These are phyloP conservation scores for Eurosta solidaginis DNA, from an alignment of 1,140 invertebrate species.

Conservation along the genomic window DNA sequence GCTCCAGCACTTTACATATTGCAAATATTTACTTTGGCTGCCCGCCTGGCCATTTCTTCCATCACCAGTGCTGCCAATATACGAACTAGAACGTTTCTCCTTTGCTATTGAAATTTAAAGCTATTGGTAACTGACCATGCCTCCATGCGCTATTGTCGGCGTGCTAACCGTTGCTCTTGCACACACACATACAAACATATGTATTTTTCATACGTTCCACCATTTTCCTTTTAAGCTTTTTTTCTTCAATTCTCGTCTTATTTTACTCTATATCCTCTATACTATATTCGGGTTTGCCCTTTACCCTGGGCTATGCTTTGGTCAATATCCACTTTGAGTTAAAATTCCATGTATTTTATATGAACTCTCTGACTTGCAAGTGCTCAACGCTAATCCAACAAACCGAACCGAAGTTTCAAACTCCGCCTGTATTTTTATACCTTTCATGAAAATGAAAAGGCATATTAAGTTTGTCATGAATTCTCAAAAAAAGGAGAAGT, in stretches of 20 bases:
- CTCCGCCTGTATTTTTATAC: conserved; percentile 1
- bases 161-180: too few species aligned
- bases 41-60: conserved; percentile 9
- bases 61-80: conserved; percentile 17
- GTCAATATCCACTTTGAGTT: conserved; percentile 21
- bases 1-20: too few species aligned
- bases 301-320: not conserved
- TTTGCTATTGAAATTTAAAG: not conserved
- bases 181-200: not conserved
- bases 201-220: not conserved
- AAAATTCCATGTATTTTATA: conserved; percentile 28
- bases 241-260: not conserved
- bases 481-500: too few species aligned
- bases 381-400: conserved; percentile 6
- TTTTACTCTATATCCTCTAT: not conserved
- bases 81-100: not conserved
- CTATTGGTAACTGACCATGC: not conserved
- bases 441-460: too few species aligned
- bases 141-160: not conserved
- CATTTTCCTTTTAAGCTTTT: conserved; percentile 1
- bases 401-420: not conserved
- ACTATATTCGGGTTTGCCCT: not conserved
- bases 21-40: too few species aligned
- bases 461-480: too few species aligned
- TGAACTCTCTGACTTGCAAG: conserved; percentile 23